A percentile compares a stretch with the other conserved stretches of the same genome.
Conservation (phyloP, 2,797 vertebrate genomes). For the Pitangus sulphuratus region DNA sequence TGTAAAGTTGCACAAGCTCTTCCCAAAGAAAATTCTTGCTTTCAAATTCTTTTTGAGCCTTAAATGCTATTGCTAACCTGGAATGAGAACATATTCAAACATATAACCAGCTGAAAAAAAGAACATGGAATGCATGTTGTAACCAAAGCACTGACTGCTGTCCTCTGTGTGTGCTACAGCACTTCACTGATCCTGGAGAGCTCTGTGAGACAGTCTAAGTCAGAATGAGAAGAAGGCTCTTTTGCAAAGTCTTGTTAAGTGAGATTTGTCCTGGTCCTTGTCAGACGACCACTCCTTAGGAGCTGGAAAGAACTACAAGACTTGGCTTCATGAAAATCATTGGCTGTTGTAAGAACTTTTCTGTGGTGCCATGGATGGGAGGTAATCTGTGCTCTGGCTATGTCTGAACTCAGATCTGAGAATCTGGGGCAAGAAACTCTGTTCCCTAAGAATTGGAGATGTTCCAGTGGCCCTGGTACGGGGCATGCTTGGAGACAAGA, state of each 20-base stretch:
- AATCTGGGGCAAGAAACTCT: neutral
- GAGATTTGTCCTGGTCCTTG: neutral
- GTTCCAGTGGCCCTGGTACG: neutral
- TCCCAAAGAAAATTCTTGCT: neutral
- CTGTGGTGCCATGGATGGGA: neutral
- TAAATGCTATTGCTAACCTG: neutral
- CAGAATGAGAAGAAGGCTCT: neutral
- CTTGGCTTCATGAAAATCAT: neutral
- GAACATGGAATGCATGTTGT: rapidly evolving
- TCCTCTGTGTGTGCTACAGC: neutral
- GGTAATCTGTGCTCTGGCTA: neutral
- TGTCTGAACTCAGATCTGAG: neutral
- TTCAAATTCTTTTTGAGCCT: neutral
- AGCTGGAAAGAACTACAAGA: neutral
- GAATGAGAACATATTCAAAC: neutral
- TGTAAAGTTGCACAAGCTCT: neutral
- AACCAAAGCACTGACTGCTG: neutral
- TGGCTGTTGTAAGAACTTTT: neutral
- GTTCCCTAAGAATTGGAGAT: neutral
- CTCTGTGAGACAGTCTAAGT: neutral
- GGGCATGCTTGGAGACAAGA: neutral
- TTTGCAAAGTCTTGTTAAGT: neutral
- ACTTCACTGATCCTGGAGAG: neutral
- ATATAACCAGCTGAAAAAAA: neutral
- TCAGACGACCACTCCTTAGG: neutral